Base-by-base conservation (phyloP, 2,113 vertebrate genomes). In the Lepidiolamprologus cunningtoni region DNA sequence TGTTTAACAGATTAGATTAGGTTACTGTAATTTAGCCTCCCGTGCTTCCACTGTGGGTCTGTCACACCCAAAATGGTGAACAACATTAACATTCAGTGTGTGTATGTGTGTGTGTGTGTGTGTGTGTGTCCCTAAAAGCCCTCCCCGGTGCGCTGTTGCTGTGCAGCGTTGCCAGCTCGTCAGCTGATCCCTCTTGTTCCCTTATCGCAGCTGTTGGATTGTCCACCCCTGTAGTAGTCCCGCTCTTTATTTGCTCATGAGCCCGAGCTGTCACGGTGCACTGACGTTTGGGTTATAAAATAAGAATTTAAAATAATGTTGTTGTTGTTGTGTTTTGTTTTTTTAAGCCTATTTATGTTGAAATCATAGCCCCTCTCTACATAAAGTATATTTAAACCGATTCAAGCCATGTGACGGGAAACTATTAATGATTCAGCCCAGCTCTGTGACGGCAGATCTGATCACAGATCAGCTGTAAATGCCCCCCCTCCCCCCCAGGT, bases 161-260 rank as follows among this genome's bases (percentile, higher is more conserved):
- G 96, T 94, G 93, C 93, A 91, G 80, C 93, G 91, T 93, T 96
- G 97, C 97, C 97, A 97, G 92, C 87, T 90, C 94, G 97, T 97
- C 97, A 97, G 97, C 97, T 98, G 97, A 97, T 97, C 95, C 88
- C 73, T 95, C 94, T 95, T 95, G 96, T 96, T 94, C 87, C 12
- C 84, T 94, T 94, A 95, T 96, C 95, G 95, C 96, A 96, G 96
- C 95, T 96, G 95, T 95, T 95, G 85, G 53, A 82, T 92, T 83
- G 79, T 85, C 92, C 94, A 91, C 91, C 92, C 92, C 90, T 86
- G 5, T 57, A 73, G 80, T 80, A 63, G 68, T 47, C 23, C 63
- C 11, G 55, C 85, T 81, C 55, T 85, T 80, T 87, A 83, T 87
- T 82, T 82, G 53, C n/a, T 86, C 26, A n/a, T 80, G 50, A 45